These are phyloP conservation scores for Dicranocentrus wangi DNA, from an alignment of 2,888 invertebrate genomes.

Conservation along the genomic window DNA sequence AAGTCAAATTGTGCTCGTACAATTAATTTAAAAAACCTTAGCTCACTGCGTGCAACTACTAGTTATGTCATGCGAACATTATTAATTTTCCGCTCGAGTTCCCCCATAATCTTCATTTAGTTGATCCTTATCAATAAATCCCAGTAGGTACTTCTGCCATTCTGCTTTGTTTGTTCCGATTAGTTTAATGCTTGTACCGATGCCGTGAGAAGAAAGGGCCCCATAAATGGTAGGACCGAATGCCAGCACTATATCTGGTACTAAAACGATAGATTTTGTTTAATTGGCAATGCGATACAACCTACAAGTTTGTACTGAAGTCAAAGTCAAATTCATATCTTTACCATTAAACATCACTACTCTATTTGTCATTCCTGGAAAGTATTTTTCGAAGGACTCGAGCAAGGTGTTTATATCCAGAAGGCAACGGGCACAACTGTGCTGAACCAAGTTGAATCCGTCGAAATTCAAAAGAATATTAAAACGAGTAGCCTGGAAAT, in stretches of 20 bases:
- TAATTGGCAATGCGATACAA: neutral
- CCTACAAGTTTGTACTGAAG: neutral
- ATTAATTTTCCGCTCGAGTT: too few relatives aligned
- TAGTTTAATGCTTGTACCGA: constrained; percentile 27
- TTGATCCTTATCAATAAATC: constrained; percentile 35
- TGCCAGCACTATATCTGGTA: constrained; percentile 30
- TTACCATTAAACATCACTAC: constrained; percentile 50
- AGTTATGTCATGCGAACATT: too few relatives aligned
- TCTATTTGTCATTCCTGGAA: constrained; percentile 43
- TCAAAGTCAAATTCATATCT: neutral
- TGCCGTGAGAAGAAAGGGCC: constrained; percentile 27
- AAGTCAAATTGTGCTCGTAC: too few relatives aligned
- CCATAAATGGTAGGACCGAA: constrained; percentile 30
- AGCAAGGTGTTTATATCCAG: constrained; percentile 36
- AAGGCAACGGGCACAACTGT: constrained; percentile 39
- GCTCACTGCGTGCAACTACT: too few relatives aligned
- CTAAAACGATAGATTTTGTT: neutral
- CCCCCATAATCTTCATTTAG: constrained; percentile 52
- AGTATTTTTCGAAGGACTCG: constrained; percentile 38
- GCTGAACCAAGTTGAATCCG: constrained; percentile 36
- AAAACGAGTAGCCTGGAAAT: constrained; percentile 42
- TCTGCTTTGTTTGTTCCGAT: constrained; percentile 48
- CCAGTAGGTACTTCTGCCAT: constrained; percentile 33
- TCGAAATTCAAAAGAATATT: constrained; percentile 46
- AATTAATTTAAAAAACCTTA: too few relatives aligned